A percentile compares a stretch with the other conserved stretches of the same genome.
phyloP scores from a whole-genome alignment of 2,113 vertebrate genomes.

The cattle (Bos taurus) region DNA sequence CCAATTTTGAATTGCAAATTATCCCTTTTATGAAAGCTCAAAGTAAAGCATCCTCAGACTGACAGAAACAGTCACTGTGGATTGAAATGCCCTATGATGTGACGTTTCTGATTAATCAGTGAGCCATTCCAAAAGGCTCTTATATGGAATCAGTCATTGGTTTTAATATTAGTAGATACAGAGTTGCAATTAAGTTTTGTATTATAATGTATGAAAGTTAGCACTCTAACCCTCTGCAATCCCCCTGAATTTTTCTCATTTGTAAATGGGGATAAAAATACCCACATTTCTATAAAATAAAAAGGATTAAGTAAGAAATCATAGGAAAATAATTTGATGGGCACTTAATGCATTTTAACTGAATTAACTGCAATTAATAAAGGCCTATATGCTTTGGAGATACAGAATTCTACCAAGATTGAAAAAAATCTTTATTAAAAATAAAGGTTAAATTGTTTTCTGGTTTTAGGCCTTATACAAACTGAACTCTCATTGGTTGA shows the following conservation, averaged over 20 bases:
- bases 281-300: background rate
- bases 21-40: constrained; percentile 63
- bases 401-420: background rate
- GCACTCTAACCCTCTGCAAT: background rate
- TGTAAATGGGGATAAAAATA: background rate
- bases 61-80: constrained; percentile 42
- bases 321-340: background rate
- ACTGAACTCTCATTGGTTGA: background rate
- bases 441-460: background rate
- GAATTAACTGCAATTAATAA: background rate
- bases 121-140: constrained; percentile 1
- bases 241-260: background rate
- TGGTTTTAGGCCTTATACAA: background rate
- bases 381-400: background rate
- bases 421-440: background rate
- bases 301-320: background rate
- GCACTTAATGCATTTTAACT: background rate
- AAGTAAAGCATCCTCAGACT: constrained; percentile 54
- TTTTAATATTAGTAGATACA: background rate
- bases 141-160: background rate
- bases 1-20: constrained; percentile 72
- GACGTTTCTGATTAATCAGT: constrained; percentile 37
- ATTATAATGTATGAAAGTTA: background rate
- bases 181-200: background rate
- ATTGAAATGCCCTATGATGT: constrained; percentile 14